phyloP scores from a whole-genome alignment of 1,140 invertebrate genomes.

The Drosophila ambigua region DNA sequence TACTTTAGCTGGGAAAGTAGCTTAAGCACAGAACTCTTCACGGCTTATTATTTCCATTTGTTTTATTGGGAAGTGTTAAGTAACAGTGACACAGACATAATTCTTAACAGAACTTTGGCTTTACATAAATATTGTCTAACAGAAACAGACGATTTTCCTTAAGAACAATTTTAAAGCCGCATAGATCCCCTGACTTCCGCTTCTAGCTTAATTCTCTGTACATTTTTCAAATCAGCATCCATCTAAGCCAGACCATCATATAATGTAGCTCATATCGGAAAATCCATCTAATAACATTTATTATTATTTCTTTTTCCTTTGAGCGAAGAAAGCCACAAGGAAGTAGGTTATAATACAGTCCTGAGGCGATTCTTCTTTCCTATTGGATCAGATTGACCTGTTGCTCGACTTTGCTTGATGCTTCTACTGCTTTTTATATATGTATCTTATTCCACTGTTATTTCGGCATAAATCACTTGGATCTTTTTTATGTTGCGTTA shows the following conservation, averaged over 20 bases:
- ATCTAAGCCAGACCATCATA: not conserved
- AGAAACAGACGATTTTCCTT: too few species aligned
- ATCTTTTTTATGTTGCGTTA: not conserved
- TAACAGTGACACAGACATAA: too few species aligned
- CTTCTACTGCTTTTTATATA: constrained; percentile 25
- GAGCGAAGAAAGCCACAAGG: constrained; percentile 11
- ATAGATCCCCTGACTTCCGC: too few species aligned
- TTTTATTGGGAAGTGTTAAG: too few species aligned
- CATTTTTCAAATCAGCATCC: too few species aligned
- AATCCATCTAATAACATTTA: not conserved
- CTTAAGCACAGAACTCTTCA: too few species aligned
- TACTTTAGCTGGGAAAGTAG: too few species aligned
- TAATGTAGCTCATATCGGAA: not conserved
- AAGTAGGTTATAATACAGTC: not conserved
- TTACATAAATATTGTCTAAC: too few species aligned
- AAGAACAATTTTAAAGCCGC: too few species aligned
- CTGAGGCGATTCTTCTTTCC: constrained; percentile 10
- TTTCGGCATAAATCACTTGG: constrained; percentile 33
- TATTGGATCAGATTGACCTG: constrained; percentile 42
- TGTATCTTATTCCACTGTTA: constrained; percentile 3
- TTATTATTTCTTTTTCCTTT: not conserved
- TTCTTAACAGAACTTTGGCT: too few species aligned
- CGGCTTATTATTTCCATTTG: too few species aligned
- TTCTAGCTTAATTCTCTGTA: too few species aligned
- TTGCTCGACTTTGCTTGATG: constrained; percentile 48